Evolutionary conservation across 1,140 invertebrate species (phyloP).

Genomic region (Bombus turneri): DNA sequence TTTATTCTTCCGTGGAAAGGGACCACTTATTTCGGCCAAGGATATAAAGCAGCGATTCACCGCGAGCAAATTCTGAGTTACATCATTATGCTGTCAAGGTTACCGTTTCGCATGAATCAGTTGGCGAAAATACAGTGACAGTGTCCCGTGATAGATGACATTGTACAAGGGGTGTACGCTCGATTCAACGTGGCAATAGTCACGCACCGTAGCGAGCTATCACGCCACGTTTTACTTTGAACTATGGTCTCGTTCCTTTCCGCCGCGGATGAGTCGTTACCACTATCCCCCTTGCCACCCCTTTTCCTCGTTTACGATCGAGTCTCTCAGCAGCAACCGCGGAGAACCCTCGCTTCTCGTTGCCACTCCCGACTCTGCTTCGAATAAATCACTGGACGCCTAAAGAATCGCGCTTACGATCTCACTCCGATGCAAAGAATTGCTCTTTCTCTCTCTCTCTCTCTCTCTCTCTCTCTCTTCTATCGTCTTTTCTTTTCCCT

Average conservation of each 20-base stretch:
- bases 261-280: conserved; percentile 52
- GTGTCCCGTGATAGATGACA: conserved; percentile 32
- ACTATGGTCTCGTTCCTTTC: conserved; percentile 50
- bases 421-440: conserved; percentile 62
- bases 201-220: conserved; percentile 58
- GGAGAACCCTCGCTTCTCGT: conserved; percentile 46
- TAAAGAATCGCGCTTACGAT: conserved; percentile 65
- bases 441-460: conserved; percentile 9
- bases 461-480: neutral
- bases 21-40: neutral
- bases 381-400: conserved; percentile 65
- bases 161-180: conserved; percentile 23
- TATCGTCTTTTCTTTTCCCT: too few species aligned
- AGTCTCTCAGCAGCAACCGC: conserved; percentile 33
- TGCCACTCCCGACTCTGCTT: conserved; percentile 45
- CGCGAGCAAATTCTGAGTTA: neutral
- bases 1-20: neutral
- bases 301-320: conserved; percentile 37
- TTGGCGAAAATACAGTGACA: conserved; percentile 27
- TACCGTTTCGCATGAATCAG: conserved; percentile 41
- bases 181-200: conserved; percentile 54
- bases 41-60: neutral
- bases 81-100: conserved; percentile 18
- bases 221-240: conserved; percentile 62
- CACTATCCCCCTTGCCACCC: conserved; percentile 27